Base-by-base conservation (phyloP, 2,797 vertebrate genomes). In the Acanthopagrus latus region DNA sequence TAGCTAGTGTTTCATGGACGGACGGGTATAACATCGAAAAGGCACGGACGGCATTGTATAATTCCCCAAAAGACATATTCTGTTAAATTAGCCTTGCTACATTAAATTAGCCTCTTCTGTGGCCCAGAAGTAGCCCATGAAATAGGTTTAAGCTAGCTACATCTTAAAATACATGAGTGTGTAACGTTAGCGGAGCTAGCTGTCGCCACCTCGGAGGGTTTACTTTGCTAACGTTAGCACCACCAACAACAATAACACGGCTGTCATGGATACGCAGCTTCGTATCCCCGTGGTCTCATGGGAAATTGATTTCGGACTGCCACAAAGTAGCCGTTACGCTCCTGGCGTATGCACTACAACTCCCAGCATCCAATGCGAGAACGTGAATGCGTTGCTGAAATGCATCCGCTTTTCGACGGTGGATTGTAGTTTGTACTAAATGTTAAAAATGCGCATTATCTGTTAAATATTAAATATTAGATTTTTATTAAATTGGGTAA, bases 201-300 rank as follows among this genome's bases (percentile, higher is more conserved):
- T 81, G 25, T 52, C 56, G 50, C 23, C 20, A 46, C 56, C 56
- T 62, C 33, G 29, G 21, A 71, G 50, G 65, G 57, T 72, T 81
- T 71, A 82, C 79, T 77, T 47, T 83, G 82, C 83, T 84, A 81
- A 58, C 64, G 74, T 81, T 91, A 89, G 81, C 78, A 60, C 44
- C 78, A 76, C 51, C 64, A 79, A 89, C 86, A 92, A 93, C 93
- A 95, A 92, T 84, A 89, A 90, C 79, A 82, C 83, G 81, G 94
- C 85, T 95, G 94, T 94, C 95, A 96, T 95, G 95, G 95, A 95
- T 89, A 96, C 94, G 77, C 75, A 76, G 78, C 52, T 54, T 81
- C 56, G 71, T 62, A 1, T 3, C n/a, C 84, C 72, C 80, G 76
- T 20, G 14, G 89, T 7, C 68, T 93, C 71, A 52, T 44, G 94